phyloP scores from a whole-genome alignment of 2,888 invertebrate genomes.

The Gryllus longicercus region DNA sequence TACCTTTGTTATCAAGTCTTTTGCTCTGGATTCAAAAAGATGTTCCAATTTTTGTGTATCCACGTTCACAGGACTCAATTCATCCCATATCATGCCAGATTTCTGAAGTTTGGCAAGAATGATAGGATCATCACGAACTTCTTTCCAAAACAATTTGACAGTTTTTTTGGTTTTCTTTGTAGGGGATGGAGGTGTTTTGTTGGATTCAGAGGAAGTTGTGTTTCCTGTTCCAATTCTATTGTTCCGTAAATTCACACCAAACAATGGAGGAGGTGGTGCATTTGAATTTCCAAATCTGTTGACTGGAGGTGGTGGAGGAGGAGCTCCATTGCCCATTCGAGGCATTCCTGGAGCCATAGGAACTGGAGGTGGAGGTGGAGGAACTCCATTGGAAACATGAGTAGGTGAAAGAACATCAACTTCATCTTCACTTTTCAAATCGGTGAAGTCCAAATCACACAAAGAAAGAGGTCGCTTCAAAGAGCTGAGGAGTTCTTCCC shows the following conservation, averaged over 20 bases:
- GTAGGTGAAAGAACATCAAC: constrained; percentile 70
- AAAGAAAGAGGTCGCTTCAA: constrained; percentile 73
- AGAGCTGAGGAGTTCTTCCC: constrained; percentile 85
- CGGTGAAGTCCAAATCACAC: constrained; percentile 96
- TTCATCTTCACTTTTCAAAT: constrained; percentile 85
- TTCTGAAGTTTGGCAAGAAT: constrained; percentile 56
- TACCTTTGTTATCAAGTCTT: constrained; percentile 93
- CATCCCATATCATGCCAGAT: constrained; percentile 84
- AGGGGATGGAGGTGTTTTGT: constrained; percentile 49
- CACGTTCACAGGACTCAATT: constrained; percentile 75
- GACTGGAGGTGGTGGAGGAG: constrained; percentile 51
- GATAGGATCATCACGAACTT: constrained; percentile 76
- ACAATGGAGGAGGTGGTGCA: constrained; percentile 44
- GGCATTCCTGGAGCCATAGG: constrained; percentile 55
- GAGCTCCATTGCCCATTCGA: constrained; percentile 45
- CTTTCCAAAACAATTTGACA: constrained; percentile 97
- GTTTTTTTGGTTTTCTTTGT: constrained; percentile 91
- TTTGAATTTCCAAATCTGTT: constrained; percentile 36
- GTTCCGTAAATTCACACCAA: constrained; percentile 45
- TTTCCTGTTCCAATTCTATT: constrained; percentile 35
- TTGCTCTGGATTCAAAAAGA: constrained; percentile 93
- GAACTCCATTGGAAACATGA: constrained; percentile 62
- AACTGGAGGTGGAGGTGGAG: constrained; percentile 77
- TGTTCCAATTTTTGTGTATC: constrained; percentile 93
- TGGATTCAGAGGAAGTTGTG: constrained; percentile 38